Evolutionary conservation across 2,888 invertebrate genomes (phyloP).

Genomic region (Brassicogethes aeneus): DNA sequence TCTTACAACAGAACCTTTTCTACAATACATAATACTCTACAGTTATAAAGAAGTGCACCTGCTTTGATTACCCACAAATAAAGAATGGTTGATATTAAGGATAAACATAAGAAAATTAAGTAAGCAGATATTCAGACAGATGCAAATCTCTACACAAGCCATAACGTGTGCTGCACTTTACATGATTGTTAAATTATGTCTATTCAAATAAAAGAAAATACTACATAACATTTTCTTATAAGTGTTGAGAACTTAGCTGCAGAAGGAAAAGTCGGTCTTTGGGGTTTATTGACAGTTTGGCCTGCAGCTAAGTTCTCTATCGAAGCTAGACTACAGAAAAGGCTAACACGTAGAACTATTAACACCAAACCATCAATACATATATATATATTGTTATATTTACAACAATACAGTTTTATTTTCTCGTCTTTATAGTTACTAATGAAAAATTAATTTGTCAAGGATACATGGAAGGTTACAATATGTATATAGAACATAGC

Average conservation of each 20-base stretch:
- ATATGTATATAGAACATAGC: slow-evolving; percentile 14
- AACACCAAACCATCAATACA: slow-evolving; percentile 36
- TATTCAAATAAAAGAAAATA: slow-evolving; percentile 20
- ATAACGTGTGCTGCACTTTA: slow-evolving; percentile 14
- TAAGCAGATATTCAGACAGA: not conserved
- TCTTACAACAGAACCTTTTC: slow-evolving; percentile 37
- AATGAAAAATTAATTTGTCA: slow-evolving; percentile 1
- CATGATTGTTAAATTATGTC: slow-evolving; percentile 14
- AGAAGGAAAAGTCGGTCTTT: not conserved
- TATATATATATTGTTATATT: slow-evolving; percentile 34
- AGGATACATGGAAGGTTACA: slow-evolving; percentile 7
- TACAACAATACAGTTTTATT: slow-evolving; percentile 29
- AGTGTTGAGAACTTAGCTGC: slow-evolving; percentile 3
- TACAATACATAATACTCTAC: slow-evolving; percentile 27
- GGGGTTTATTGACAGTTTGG: slow-evolving; percentile 2
- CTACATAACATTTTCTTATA: slow-evolving; percentile 21
- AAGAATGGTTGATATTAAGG: not conserved
- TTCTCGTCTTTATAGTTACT: not conserved
- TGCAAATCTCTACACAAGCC: not conserved
- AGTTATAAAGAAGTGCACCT: slow-evolving; percentile 16
- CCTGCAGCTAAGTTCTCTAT: slow-evolving; percentile 1
- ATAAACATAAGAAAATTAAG: no score
- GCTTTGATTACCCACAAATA: slow-evolving; percentile 3
- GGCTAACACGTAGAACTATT: slow-evolving; percentile 30
- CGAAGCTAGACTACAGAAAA: slow-evolving; percentile 21